Conservation (phyloP, 2,888 invertebrate species). For the Monopis laevigella region DNA sequence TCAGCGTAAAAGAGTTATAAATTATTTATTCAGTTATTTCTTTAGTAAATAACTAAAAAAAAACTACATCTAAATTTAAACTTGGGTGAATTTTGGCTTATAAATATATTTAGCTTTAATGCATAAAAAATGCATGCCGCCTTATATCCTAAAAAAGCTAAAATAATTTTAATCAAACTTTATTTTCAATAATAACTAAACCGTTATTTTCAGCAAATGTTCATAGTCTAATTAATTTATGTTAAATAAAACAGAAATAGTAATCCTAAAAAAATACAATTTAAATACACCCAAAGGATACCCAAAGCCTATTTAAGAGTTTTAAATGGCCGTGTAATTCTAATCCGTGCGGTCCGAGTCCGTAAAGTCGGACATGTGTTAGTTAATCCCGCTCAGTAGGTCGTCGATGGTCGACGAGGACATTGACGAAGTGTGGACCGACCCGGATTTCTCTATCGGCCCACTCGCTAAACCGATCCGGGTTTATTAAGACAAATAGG, state of each 20-base stretch:
- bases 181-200: too few relatives aligned
- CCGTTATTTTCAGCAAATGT: too few relatives aligned
- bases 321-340: constrained; percentile 8
- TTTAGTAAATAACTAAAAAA: background rate
- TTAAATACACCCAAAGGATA: too few relatives aligned
- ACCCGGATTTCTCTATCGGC: constrained; percentile 35
- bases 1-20: background rate
- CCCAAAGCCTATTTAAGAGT: background rate
- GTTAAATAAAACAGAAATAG: too few relatives aligned
- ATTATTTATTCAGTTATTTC: background rate
- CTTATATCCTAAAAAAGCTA: too few relatives aligned
- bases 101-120: too few relatives aligned
- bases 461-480: constrained; percentile 28
- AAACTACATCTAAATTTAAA: too few relatives aligned
- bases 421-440: constrained; percentile 36
- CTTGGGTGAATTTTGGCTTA: too few relatives aligned
- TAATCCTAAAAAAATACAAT: too few relatives aligned
- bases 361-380: constrained; percentile 34
- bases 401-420: constrained; percentile 20
- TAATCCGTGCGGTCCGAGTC: constrained; percentile 1
- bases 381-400: constrained; percentile 29
- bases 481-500: constrained; percentile 44
- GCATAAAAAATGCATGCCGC: too few relatives aligned
- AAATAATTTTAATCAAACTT: too few relatives aligned
- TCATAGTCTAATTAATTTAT: too few relatives aligned